Percentiles rank a stretch among this genome's conserved stretches.
These are phyloP conservation scores for Lasioglossum zephyrum DNA, from an alignment of 2,888 invertebrate genomes.

Conservation along the genomic window DNA sequence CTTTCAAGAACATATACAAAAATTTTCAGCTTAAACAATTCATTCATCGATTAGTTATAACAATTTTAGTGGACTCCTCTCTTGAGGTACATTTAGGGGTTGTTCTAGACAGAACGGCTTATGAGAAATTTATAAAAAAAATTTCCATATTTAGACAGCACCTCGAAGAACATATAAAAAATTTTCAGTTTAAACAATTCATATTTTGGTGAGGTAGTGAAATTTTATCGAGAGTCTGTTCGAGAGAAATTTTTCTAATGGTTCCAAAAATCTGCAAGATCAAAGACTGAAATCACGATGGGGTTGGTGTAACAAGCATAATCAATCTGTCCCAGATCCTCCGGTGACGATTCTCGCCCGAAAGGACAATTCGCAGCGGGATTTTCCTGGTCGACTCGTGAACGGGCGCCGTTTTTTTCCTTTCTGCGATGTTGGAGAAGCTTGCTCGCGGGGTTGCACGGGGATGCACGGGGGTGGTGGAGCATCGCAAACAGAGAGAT, in stretches of 20 bases:
- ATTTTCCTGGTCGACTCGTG: neutral
- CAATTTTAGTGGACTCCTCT: neutral
- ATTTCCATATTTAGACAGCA: neutral
- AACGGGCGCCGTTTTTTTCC: neutral
- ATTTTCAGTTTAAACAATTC: neutral
- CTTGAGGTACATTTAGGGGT: too few species aligned
- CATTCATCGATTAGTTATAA: too few species aligned
- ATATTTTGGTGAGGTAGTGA: neutral
- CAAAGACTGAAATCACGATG: neutral
- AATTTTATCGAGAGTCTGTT: neutral
- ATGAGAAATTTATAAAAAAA: neutral
- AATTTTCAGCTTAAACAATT: neutral
- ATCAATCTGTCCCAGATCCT: neutral
- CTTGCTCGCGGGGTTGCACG: neutral
- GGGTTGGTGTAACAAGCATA: neutral
- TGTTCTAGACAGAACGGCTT: neutral
- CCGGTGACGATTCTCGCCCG: neutral
- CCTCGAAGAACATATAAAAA: neutral
- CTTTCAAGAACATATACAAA: neutral
- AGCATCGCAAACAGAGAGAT: slow-evolving; percentile 22
- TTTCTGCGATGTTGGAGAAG: neutral
- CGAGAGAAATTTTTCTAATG: neutral
- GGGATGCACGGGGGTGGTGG: neutral
- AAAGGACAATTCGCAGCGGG: neutral
- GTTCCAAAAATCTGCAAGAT: neutral